phyloP scores from a whole-genome alignment of 2,797 vertebrate genomes.

The Fratercula arctica region DNA sequence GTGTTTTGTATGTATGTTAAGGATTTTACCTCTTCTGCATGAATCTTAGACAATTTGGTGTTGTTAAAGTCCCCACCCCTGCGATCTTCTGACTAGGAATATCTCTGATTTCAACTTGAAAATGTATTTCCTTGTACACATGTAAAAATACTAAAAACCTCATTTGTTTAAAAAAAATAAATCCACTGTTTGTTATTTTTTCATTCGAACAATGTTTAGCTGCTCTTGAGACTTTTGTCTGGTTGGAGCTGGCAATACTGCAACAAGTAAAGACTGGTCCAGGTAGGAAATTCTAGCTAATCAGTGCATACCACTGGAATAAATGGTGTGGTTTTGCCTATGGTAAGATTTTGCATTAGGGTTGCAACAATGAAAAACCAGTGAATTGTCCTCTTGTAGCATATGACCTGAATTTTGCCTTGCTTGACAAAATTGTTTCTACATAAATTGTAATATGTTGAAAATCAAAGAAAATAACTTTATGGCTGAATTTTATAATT shows the following conservation, averaged over 20 bases:
- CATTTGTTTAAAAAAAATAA: rapidly evolving
- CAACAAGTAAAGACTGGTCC: not conserved
- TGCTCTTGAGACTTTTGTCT: not conserved
- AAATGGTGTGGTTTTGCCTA: not conserved
- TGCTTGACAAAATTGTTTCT: not conserved
- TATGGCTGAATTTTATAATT: not conserved
- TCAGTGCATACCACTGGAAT: not conserved
- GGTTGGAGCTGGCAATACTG: not conserved
- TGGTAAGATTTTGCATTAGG: not conserved
- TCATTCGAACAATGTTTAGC: not conserved
- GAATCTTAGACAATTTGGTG: not conserved
- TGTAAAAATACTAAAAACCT: not conserved
- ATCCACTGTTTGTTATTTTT: not conserved
- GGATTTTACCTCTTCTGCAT: not conserved
- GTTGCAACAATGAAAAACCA: not conserved
- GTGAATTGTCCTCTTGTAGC: not conserved
- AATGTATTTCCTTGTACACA: not conserved
- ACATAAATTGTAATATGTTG: not conserved
- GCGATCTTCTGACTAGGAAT: not conserved
- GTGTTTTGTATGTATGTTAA: not conserved
- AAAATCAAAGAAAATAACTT: not conserved
- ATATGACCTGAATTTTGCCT: not conserved
- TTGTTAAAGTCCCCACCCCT: not conserved
- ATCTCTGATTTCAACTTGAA: not conserved
- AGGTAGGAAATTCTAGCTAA: not conserved